Percentiles rank a stretch among this genome's conserved stretches.
Evolutionary conservation across 2,797 vertebrate genomes (phyloP).

Genomic region (Borostomias antarcticus): DNA sequence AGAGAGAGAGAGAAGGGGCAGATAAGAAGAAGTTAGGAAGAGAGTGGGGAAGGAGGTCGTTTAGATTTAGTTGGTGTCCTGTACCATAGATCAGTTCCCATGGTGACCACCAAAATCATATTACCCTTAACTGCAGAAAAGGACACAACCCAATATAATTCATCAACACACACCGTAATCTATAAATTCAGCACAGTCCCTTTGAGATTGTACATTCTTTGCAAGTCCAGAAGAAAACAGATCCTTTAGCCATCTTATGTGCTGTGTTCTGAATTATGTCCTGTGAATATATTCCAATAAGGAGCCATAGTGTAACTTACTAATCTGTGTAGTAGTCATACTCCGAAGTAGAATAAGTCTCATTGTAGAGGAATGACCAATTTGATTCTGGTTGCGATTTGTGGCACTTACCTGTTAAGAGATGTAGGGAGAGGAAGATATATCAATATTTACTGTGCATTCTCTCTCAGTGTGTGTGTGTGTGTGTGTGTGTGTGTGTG

Average conservation of each 20-base stretch:
- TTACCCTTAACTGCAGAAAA: background rate
- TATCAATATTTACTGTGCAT: background rate
- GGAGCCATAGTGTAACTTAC: constrained; percentile 49
- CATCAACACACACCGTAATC: background rate
- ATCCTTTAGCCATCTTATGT: too few relatives aligned
- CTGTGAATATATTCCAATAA: too few relatives aligned
- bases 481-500: background rate
- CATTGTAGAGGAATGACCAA: constrained; percentile 68
- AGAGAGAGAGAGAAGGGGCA: background rate
- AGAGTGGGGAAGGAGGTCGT: too few relatives aligned
- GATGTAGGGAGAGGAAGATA: background rate
- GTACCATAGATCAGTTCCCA: background rate
- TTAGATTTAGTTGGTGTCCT: background rate
- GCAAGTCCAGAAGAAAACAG: background rate
- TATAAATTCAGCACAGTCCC: too few relatives aligned
- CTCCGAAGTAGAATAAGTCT: background rate
- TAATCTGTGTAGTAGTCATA: background rate
- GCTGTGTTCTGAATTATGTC: too few relatives aligned
- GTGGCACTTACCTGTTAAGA: constrained; percentile 54
- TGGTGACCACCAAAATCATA: background rate
- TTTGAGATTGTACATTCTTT: too few relatives aligned
- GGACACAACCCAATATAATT: background rate
- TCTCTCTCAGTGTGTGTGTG: background rate
- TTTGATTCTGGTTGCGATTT: constrained; percentile 29
- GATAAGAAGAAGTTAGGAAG: background rate